phyloP scores from a whole-genome alignment of 1,140 invertebrate species.

The Drosophila subobscura region DNA sequence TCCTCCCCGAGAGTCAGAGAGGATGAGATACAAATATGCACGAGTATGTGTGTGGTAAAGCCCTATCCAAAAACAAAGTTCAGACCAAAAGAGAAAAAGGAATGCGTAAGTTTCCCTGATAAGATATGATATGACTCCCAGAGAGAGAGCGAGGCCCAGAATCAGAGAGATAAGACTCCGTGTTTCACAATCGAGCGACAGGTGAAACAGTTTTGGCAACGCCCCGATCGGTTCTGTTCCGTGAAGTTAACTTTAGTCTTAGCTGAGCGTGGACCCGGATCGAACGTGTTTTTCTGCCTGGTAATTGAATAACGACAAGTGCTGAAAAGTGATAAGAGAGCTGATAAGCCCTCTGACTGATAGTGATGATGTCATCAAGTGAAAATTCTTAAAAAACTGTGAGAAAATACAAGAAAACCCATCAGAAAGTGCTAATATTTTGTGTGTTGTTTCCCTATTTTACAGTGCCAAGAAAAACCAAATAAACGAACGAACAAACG shows the following conservation, averaged over 20 bases:
- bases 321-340: conserved; percentile 43
- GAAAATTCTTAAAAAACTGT: conserved; percentile 34
- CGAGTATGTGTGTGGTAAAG: neutral
- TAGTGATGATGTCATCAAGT: conserved; percentile 72
- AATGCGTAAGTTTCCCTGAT: conserved; percentile 59
- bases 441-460: conserved; percentile 36
- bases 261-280: conserved; percentile 68
- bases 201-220: conserved; percentile 71
- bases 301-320: conserved; percentile 52
- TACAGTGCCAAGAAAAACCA: conserved; percentile 37
- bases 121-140: conserved; percentile 49
- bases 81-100: conserved; percentile 27
- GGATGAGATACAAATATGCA: conserved; percentile 7
- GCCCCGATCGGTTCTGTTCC: conserved; percentile 50
- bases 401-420: conserved; percentile 24
- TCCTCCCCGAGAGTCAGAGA: conserved; percentile 15
- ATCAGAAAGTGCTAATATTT: neutral
- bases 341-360: conserved; percentile 44
- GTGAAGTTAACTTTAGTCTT: conserved; percentile 63
- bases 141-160: too few relatives aligned
- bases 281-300: conserved; percentile 75
- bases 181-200: conserved; percentile 77
- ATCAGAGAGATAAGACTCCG: conserved; percentile 54
- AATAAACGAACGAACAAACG: conserved; percentile 54
- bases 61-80: conserved; percentile 2